phyloP scores from a whole-genome alignment of 1,140 invertebrate genomes.

The Drosophila ananassae region DNA sequence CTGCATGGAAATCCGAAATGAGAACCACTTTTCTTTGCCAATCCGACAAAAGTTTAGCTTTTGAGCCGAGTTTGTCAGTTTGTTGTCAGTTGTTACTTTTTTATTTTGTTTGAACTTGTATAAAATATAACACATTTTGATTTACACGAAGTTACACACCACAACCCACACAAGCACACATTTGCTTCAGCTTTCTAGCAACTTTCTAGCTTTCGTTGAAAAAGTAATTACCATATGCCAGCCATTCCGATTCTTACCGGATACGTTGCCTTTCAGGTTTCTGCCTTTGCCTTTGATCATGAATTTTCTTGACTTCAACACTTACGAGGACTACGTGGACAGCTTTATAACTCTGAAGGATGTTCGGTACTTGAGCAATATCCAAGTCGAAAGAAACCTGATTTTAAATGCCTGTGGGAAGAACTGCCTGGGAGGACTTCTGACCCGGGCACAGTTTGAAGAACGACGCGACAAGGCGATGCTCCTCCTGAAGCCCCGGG shows the following conservation, averaged over 20 bases:
- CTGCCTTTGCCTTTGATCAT: slow-evolving; percentile 10
- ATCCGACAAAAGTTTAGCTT: slow-evolving; percentile 17
- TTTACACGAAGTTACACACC: slow-evolving; percentile 4
- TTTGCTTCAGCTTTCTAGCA: neutral
- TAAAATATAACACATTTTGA: slow-evolving; percentile 24
- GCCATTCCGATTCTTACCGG: neutral
- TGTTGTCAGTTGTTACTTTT: slow-evolving; percentile 24
- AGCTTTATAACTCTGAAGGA: slow-evolving; percentile 42
- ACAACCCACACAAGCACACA: slow-evolving; percentile 1
- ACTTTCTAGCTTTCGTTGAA: no score
- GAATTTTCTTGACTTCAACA: slow-evolving; percentile 22
- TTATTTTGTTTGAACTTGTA: slow-evolving; percentile 24
- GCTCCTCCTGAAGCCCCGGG: neutral
- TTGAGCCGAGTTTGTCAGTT: slow-evolving; percentile 14
- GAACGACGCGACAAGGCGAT: slow-evolving; percentile 10
- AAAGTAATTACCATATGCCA: neutral
- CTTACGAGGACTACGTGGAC: slow-evolving; percentile 46
- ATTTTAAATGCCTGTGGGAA: slow-evolving; percentile 34
- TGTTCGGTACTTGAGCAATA: slow-evolving; percentile 37
- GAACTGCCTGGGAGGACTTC: slow-evolving; percentile 31
- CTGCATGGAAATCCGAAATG: neutral
- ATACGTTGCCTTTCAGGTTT: neutral
- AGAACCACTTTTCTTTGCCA: slow-evolving; percentile 3
- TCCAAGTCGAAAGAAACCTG: slow-evolving; percentile 12
- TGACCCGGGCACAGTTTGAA: slow-evolving; percentile 31